A percentile compares a stretch with the other conserved stretches of the same genome.
phyloP scores from a whole-genome alignment of 2,888 invertebrate species.

The Lordiphosa fenestrarum region DNA sequence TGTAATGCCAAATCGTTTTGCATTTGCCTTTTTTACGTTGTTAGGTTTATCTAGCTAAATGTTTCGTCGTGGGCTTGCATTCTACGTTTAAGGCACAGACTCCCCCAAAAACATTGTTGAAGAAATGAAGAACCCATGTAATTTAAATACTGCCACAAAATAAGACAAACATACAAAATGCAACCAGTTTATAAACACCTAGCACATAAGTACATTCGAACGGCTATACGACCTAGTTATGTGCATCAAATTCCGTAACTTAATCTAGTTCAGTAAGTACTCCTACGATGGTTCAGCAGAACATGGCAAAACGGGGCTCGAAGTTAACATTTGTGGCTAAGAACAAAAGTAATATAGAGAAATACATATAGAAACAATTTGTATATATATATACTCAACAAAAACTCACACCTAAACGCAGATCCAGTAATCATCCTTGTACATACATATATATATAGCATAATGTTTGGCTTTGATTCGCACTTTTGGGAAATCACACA shows the following conservation, averaged over 20 bases:
- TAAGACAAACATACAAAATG: constrained; percentile 58
- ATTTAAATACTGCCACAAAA: constrained; percentile 76
- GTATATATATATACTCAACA: constrained; percentile 40
- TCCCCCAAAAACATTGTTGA: constrained; percentile 16
- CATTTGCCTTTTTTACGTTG: constrained; percentile 63
- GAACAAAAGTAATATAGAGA: constrained; percentile 24
- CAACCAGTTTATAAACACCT: constrained; percentile 21
- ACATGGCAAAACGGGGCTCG: constrained; percentile 73
- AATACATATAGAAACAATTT: constrained; percentile 41
- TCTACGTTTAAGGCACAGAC: constrained; percentile 12
- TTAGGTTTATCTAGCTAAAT: constrained; percentile 55
- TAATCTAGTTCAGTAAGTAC: constrained; percentile 52
- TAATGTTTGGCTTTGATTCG: constrained; percentile 10
- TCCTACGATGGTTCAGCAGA: constrained; percentile 4
- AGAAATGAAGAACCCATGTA: constrained; percentile 50
- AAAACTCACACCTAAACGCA: constrained; percentile 26
- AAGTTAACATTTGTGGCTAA: constrained; percentile 79
- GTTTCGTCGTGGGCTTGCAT: constrained; percentile 60
- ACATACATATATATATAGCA: constrained; percentile 21
- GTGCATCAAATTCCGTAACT: constrained; percentile 21
- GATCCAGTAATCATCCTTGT: constrained; percentile 22
- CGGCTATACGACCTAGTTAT: constrained; percentile 35
- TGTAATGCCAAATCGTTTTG: constrained; percentile 69
- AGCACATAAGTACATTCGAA: constrained; percentile 28
- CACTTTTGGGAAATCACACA: constrained; percentile 1